Percentiles rank a stretch among this genome's conserved stretches.
phyloP scores from a whole-genome alignment of 2,888 invertebrate genomes.

The Tiliacea aurago region DNA sequence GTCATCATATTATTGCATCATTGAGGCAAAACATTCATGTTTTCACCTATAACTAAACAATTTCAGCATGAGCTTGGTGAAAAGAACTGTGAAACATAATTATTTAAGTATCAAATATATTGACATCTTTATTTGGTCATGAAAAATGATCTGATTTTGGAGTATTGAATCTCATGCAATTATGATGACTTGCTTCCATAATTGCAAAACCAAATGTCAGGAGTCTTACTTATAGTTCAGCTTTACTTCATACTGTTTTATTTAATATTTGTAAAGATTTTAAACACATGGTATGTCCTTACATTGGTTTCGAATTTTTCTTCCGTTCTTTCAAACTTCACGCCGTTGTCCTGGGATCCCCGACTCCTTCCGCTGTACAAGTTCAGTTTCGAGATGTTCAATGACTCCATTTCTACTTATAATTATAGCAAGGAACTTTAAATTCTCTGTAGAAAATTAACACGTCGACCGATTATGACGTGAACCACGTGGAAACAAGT shows the following conservation, averaged over 20 bases:
- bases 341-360: slow-evolving; percentile 73
- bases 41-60: neutral
- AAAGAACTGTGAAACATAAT: neutral
- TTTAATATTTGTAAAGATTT: slow-evolving; percentile 12
- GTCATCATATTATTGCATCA: slow-evolving; percentile 45
- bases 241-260: neutral
- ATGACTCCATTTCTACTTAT: slow-evolving; percentile 81
- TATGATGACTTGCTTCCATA: neutral
- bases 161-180: slow-evolving; percentile 5
- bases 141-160: slow-evolving; percentile 66
- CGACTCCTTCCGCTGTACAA: slow-evolving; percentile 83
- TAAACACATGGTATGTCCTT: slow-evolving; percentile 68
- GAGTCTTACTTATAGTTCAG: neutral
- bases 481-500: slow-evolving; percentile 88
- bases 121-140: slow-evolving; percentile 67
- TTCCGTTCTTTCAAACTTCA: slow-evolving; percentile 76
- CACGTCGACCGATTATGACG: slow-evolving; percentile 87
- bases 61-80: neutral
- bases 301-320: slow-evolving; percentile 79
- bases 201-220: neutral
- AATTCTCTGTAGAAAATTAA: slow-evolving; percentile 76
- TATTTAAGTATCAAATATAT: slow-evolving; percentile 26
- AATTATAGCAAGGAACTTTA: slow-evolving; percentile 71
- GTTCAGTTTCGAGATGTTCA: slow-evolving; percentile 86
- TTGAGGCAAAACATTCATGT: neutral